These are phyloP conservation scores for Drosophila hydei DNA, from an alignment of 1,140 invertebrate genomes.

Conservation along the genomic window DNA sequence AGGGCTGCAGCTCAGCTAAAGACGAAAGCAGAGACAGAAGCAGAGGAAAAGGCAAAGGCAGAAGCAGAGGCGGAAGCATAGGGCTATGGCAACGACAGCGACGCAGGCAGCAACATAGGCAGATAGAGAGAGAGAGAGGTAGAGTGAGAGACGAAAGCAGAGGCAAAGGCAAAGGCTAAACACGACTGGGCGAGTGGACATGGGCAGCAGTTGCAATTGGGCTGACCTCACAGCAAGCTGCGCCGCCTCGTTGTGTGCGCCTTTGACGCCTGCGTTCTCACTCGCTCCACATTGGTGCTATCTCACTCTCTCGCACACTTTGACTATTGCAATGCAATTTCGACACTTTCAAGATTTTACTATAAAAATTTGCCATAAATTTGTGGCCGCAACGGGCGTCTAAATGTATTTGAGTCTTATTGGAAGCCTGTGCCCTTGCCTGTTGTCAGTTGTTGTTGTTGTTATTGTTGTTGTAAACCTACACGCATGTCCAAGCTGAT, in stretches of 20 bases:
- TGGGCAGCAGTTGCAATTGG: constrained; percentile 43
- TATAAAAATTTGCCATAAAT: constrained; percentile 81
- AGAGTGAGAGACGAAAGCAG: neutral
- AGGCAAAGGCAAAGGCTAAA: constrained; percentile 19
- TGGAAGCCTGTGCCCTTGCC: constrained; percentile 46
- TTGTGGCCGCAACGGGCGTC: constrained; percentile 55
- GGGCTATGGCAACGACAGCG: no score
- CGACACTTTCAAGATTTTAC: constrained; percentile 78
- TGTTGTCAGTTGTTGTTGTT: constrained; percentile 25
- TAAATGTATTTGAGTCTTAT: constrained; percentile 55
- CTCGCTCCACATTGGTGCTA: constrained; percentile 17
- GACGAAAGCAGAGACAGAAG: neutral
- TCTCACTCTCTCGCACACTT: constrained; percentile 23
- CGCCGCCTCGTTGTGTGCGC: constrained; percentile 45
- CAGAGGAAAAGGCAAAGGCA: constrained; percentile 8
- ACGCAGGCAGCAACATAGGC: no score
- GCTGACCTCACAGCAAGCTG: constrained; percentile 69
- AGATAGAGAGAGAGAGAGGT: no score
- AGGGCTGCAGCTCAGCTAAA: neutral
- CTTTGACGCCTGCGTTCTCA: constrained; percentile 50
- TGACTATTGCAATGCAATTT: constrained; percentile 47
- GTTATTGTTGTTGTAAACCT: constrained; percentile 49
- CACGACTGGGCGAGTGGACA: constrained; percentile 28
- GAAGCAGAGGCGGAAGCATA: no score
- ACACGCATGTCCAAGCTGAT: constrained; percentile 80